Conservation (phyloP, 2,888 invertebrate genomes). For the Endotricha flammealis region DNA sequence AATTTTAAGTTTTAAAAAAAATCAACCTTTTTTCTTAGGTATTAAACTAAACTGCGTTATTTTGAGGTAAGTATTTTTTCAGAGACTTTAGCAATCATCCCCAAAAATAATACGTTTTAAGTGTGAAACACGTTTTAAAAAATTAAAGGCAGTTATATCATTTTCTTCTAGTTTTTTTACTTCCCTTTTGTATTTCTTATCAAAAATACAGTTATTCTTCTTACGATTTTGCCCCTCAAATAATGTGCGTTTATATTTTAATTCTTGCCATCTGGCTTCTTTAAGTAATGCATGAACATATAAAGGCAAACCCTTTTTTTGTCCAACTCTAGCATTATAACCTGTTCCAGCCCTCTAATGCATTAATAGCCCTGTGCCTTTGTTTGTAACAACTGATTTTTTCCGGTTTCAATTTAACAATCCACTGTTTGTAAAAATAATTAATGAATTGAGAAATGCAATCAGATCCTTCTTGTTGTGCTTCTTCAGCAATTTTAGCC, state of each 20-base stretch:
- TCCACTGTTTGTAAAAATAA: not conserved
- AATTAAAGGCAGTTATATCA: not conserved
- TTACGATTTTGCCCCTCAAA: conserved; percentile 2
- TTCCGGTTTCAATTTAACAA: not conserved
- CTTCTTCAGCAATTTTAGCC: not conserved
- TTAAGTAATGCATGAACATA: conserved; percentile 1
- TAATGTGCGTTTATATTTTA: conserved; percentile 1
- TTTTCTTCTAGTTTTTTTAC: not conserved
- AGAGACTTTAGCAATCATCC: too few relatives aligned
- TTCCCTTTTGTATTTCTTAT: not conserved
- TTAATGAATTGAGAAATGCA: not conserved
- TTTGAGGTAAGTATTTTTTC: too few relatives aligned
- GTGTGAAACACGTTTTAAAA: not conserved
- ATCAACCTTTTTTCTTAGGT: too few relatives aligned
- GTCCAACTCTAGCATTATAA: not conserved
- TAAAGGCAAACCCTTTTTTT: not conserved
- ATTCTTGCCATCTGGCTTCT: conserved; percentile 1
- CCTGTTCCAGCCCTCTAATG: too few relatives aligned
- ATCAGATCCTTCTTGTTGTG: not conserved
- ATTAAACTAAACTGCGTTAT: too few relatives aligned
- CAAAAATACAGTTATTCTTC: not conserved
- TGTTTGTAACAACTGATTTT: not conserved
- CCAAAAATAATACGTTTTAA: not conserved
- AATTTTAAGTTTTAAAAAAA: too few relatives aligned
- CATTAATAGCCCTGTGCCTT: too few relatives aligned